Base-by-base conservation (phyloP, 1,140 invertebrate genomes). In the Trialeurodes vaporariorum region DNA sequence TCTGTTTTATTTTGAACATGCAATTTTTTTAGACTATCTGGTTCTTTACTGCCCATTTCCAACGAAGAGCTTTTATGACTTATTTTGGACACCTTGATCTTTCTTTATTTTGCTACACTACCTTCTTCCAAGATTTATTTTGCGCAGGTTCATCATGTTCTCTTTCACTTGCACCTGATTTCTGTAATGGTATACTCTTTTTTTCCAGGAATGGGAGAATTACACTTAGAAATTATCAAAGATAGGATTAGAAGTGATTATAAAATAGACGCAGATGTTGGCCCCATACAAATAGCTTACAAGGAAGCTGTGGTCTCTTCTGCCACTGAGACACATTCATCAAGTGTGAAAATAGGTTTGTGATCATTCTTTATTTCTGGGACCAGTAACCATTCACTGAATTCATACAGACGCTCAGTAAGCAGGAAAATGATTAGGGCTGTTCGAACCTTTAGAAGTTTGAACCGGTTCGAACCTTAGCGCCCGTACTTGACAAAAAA, bases 191-290 rank as follows among this genome's bases (percentile, higher is more conserved):
- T 13, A 58, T 12, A 58, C 49, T 58, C 49, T 13, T 25, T 61
- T 5, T 49, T 72, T 71, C 60, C 68, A 83, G 88, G 92, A 22
- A 98, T 98, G 96, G 97, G 97, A 9, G 95, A 99, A 80, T 81
- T 99, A 2, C 96, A 99, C 78, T 81, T 99, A 67, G 95, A 98
- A 73, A 90, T 98, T 61, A 90, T 98, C 40, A 91, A 91, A 73
- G 90, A 96, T 72, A 81, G 94, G 65, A 87, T 98, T 25, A 77
- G 83, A 63, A 86, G 83, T 64, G 95, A 99, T 72, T 98, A 93
- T 78, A 93, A 92, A 77, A 86, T 98, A 64, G 90, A 98, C 49
- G 93, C 86, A 1, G 90, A 96, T 71, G 77, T 98, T n/a, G 96
- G 97, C 0, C 86, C 90, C 0, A 77, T 98, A n/a, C 93, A 96